A percentile compares a stretch with the other conserved stretches of the same genome.
phyloP scores from a whole-genome alignment of 2,888 invertebrate genomes.

The Sthenelais limicola region DNA sequence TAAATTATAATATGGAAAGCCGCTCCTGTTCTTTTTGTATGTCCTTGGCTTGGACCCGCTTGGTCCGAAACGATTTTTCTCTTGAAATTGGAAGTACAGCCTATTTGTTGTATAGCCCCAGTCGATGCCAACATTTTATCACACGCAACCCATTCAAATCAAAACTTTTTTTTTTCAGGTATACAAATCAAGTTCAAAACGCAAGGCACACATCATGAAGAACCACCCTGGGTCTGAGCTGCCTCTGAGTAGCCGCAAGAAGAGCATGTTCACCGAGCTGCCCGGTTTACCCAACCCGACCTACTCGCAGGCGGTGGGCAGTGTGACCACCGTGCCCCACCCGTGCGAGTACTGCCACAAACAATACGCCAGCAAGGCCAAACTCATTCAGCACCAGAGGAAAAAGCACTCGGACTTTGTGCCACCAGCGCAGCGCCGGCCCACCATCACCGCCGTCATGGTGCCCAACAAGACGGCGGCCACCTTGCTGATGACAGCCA shows the following conservation, averaged over 20 bases:
- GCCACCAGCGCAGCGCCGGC: slow-evolving; percentile 26
- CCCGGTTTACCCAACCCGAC: slow-evolving; percentile 76
- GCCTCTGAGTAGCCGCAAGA: slow-evolving; percentile 74
- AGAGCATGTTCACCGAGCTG: slow-evolving; percentile 60
- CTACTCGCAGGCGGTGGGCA: slow-evolving; percentile 82
- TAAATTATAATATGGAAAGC: too few relatives aligned
- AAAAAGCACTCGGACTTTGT: slow-evolving; percentile 71
- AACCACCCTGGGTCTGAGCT: slow-evolving; percentile 86
- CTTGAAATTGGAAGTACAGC: too few relatives aligned
- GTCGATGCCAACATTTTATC: too few relatives aligned
- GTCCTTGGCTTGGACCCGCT: too few relatives aligned
- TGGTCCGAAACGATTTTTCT: too few relatives aligned
- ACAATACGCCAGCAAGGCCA: slow-evolving; percentile 86
- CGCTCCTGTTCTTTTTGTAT: too few relatives aligned
- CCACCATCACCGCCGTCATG: background rate
- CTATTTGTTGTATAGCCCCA: too few relatives aligned
- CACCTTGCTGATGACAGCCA: slow-evolving; percentile 3
- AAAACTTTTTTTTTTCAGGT: slow-evolving; percentile 65
- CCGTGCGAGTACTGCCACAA: slow-evolving; percentile 87
- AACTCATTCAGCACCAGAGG: slow-evolving; percentile 75
- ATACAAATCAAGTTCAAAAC: slow-evolving; percentile 88
- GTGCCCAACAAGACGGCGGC: background rate
- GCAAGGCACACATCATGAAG: slow-evolving; percentile 85
- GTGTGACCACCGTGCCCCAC: slow-evolving; percentile 81
- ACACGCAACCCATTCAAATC: too few relatives aligned